phyloP scores from a whole-genome alignment of 2,888 invertebrate species.

The Apodemia duryi region DNA sequence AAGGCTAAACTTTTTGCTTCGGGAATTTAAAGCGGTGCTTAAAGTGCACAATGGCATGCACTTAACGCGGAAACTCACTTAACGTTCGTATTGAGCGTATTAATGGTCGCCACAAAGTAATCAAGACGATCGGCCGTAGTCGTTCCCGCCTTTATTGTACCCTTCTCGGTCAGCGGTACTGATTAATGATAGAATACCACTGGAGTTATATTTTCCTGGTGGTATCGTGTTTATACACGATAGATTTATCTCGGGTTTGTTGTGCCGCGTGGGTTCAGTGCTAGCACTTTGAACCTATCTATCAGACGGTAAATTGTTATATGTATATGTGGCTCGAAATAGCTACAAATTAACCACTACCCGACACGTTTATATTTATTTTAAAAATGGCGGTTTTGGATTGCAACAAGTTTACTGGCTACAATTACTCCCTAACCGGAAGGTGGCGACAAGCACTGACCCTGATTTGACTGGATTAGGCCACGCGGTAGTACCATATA shows the following conservation, averaged over 20 bases:
- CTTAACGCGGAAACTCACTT: constrained; percentile 6
- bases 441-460: too few species aligned
- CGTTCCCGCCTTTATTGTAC: constrained; percentile 23
- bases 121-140: constrained; percentile 24
- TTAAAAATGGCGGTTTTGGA: too few species aligned
- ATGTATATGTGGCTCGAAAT: too few species aligned
- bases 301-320: too few species aligned
- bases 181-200: constrained; percentile 28
- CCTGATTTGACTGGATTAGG: too few species aligned
- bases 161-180: constrained; percentile 22
- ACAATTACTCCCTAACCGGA: too few species aligned
- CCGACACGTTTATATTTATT: too few species aligned
- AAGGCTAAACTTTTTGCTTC: background rate
- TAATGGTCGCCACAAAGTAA: constrained; percentile 20
- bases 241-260: background rate
- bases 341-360: too few species aligned
- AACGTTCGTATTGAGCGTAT: constrained; percentile 3
- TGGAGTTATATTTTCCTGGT: constrained; percentile 15
- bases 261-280: too few species aligned
- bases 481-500: too few species aligned
- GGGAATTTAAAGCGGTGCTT: background rate
- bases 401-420: too few species aligned
- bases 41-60: constrained; percentile 5
- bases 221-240: background rate
- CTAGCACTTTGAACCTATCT: too few species aligned